Conservation (phyloP, 2,888 invertebrate genomes). For the Scaptomyza tumidula region DNA sequence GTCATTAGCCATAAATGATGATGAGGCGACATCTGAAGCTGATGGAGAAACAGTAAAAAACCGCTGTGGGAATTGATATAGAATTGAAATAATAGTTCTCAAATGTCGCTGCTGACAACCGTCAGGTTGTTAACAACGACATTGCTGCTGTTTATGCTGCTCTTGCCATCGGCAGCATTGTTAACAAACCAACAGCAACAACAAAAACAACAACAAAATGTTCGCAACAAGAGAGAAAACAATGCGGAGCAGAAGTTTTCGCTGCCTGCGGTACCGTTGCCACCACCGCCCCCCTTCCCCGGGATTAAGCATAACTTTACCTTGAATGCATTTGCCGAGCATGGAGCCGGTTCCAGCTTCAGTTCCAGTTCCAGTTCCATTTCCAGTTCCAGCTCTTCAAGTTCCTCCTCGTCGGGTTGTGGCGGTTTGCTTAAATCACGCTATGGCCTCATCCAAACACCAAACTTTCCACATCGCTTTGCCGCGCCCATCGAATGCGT, state of each 20-base stretch:
- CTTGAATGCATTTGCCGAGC: constrained; percentile 66
- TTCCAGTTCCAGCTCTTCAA: constrained; percentile 12
- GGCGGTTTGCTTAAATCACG: constrained; percentile 88
- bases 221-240: constrained; percentile 42
- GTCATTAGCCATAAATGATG: constrained; percentile 56
- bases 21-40: constrained; percentile 36
- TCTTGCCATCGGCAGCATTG: constrained; percentile 48
- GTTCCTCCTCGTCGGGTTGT: constrained; percentile 83
- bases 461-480: constrained; percentile 93
- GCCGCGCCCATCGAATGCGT: constrained; percentile 92
- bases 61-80: constrained; percentile 15
- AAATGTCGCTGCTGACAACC: constrained; percentile 69
- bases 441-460: constrained; percentile 91
- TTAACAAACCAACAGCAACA: constrained; percentile 34
- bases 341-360: constrained; percentile 20
- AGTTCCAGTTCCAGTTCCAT: constrained; percentile 15
- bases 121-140: constrained; percentile 59
- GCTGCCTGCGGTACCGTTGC: constrained; percentile 79
- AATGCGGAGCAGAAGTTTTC: constrained; percentile 72
- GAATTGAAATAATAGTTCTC: constrained; percentile 59
- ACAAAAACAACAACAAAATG: constrained; percentile 20
- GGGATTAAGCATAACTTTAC: constrained; percentile 69
- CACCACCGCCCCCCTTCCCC: constrained; percentile 78
- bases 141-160: constrained; percentile 60
- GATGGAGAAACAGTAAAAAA: constrained; percentile 12